Evolutionary conservation across 2,888 invertebrate genomes (phyloP), one percentile per base, ranked within the genome.

Genomic region (Augiades crinisus): DNA sequence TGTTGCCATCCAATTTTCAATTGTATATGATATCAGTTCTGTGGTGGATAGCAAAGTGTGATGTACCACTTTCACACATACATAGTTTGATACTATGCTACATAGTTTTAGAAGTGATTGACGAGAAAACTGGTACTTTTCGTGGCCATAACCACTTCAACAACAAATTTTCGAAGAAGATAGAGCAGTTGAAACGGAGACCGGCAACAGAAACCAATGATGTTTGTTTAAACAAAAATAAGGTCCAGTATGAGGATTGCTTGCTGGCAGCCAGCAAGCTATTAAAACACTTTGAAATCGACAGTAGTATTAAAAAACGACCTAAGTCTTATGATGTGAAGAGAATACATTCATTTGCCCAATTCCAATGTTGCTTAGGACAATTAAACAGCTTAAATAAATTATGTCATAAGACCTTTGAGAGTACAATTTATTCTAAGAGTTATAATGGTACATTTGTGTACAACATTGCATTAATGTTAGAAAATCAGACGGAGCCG

Each of bases 381-480:
- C 91, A 92, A 60, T 75, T 91, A 1, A 91, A 91, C 61, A 80
- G 91, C 62, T 76, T 96, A 6, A 96, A 96, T 79, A 85, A 81
- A 0, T 67, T 96, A 30, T 88, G 95, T 44, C 83, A 90, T 51
- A 84, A 77, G 52, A 93, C 94, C 0, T 92, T 92, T 65, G 68
- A 85, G 24, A 75, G 82, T 58, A 90, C 92, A 31, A 78, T 86
- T 27, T 90, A 94, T 66, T 91, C 91, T n/a, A 91, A 92, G 63
- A 85, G 92, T 56, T 95, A 91, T 60, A 94, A 95, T 75, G 95
- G 96, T 0, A 94, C 95, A 0, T 93, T 95, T 75, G 72, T 94
- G 0, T 96, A 95, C 64, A 96, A 96, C 81, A 78, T 94, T 17
- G 92, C 92, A 53, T 76, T 80, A 19, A 92, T 92, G 75, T 85